These are phyloP conservation scores for Hesperophylax magnus DNA, from an alignment of 1,140 invertebrate species.

Conservation along the genomic window DNA sequence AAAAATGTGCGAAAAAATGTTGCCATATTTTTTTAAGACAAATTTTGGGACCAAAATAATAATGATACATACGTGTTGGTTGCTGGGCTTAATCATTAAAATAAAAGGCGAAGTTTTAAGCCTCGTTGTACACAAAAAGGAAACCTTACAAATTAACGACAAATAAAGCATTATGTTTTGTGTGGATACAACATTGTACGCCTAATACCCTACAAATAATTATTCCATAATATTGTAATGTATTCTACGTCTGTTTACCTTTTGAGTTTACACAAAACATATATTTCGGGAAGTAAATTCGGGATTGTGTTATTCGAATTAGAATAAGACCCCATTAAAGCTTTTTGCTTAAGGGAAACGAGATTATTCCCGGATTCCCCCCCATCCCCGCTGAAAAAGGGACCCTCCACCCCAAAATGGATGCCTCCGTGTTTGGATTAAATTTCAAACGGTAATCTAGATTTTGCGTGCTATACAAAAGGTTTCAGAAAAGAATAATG, in stretches of 20 bases:
- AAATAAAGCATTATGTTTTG: too few relatives aligned
- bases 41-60: too few relatives aligned
- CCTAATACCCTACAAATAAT: too few relatives aligned
- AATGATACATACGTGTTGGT: too few relatives aligned
- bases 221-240: too few relatives aligned
- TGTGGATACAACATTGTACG: too few relatives aligned
- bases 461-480: constrained; percentile 25
- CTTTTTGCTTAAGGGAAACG: constrained; percentile 21
- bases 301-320: constrained; percentile 20
- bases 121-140: too few relatives aligned
- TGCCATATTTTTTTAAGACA: too few relatives aligned
- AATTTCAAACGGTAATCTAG: constrained; percentile 31
- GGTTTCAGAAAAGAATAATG: constrained; percentile 31
- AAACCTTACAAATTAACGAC: too few relatives aligned
- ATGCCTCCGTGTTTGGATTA: constrained; percentile 13
- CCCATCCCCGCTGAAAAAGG: not conserved
- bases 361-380: constrained; percentile 13
- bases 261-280: constrained; percentile 8
- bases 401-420: not conserved
- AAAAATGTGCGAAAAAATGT: too few relatives aligned
- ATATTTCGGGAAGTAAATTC: constrained; percentile 14
- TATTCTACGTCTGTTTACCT: not conserved
- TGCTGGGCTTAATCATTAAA: too few relatives aligned
- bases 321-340: constrained; percentile 17
- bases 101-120: too few relatives aligned